Evolutionary conservation across 2,888 invertebrate species (phyloP), one percentile per base, ranked within the genome.

Genomic region (Petrophora chlorosata): DNA sequence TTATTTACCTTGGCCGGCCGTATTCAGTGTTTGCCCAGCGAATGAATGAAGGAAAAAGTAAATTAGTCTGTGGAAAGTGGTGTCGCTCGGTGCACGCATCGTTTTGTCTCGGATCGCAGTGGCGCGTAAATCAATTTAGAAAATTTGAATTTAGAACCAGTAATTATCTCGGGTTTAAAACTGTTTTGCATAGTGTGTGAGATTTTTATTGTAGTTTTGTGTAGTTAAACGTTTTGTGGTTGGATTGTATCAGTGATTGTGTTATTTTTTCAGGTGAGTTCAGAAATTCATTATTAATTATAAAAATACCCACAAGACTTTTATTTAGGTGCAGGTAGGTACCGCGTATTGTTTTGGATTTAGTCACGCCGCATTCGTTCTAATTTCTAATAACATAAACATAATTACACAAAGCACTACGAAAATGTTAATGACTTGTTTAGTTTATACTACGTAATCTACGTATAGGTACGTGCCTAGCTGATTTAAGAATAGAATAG

Each of bases 1-100:
- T 60, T 67, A 66, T 73, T 71, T 67, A 61, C 67, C 66, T 70
- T 65, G 64, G 66, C 38, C 63, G 56, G 53, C 48, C 48, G 42
- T 32, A 54, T 56, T 51, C 38, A 44, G 44, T 54, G 36, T 50
- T 57, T 55, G 51, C 44, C 15, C 19, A 33, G 39, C 16, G 33
- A 29, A 22, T 32, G 51, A 58, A 44, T 19, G 41, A 47, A 64
- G 69, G 62, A 69, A 60, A 53, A 57, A 50, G 39, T 42, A 47
- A 59, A 59, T 67, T 75, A 74, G 74, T 74, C 68, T 73, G 61
- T 67, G 74, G 65, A 68, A 70, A 61, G 70, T 66, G 51, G 59
- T 56, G 68, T 62, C 38, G 61, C 53, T 41, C 65, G 60, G 50
- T 62, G 72, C 74, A 73, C 74, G 74, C 58, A 38, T 43, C 41